Evolutionary conservation across 2,888 invertebrate species (phyloP), one percentile per base, ranked within the genome.

Genomic region (Parnassius apollo): DNA sequence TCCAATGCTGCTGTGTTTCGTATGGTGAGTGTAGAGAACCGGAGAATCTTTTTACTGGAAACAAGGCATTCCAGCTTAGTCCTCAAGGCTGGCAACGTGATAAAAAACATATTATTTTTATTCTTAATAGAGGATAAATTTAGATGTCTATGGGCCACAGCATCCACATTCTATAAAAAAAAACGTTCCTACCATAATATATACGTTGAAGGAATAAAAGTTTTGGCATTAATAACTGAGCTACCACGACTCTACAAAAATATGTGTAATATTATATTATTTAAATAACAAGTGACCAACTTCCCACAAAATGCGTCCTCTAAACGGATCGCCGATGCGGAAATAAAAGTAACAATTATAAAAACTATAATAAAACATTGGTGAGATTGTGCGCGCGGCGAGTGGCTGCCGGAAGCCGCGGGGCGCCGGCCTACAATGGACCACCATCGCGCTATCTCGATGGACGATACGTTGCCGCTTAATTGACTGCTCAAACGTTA

Each of bases 401-500:
- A 82, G 82, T 79, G 79, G 79, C 71, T 68, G 75, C 74, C 75
- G 75, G 74, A 72, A 71, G 64, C 74, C 69, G 61, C 74, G 70
- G 74, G 82, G 78, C 86, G 78, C 68, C 88, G 80, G 82, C 82
- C 86, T 78, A 91, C 91, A 91, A 91, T 91, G 88, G 86, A 82
- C 91, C 91, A 86, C 91, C 89, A 91, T 91, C 71, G 82, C 77
- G 85, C 81, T 90, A 89, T 90, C 89, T 85, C 85, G 89, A 89
- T 88, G 86, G 85, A 82, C 89, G 86, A 86, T 88, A 87, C 83
- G 81, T 85, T 85, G 78, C 84, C 88, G 89, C 90, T 86, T 88
- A 90, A 91, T 91, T 91, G 91, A 91, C 84, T 89, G 78, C 89
- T 90, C 88, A 90, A 90, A 88, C 77, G 82, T 80, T 85, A 86